Evolutionary conservation across 2,797 vertebrate genomes (phyloP).

Genomic region (Phataginus tetradactyla): DNA sequence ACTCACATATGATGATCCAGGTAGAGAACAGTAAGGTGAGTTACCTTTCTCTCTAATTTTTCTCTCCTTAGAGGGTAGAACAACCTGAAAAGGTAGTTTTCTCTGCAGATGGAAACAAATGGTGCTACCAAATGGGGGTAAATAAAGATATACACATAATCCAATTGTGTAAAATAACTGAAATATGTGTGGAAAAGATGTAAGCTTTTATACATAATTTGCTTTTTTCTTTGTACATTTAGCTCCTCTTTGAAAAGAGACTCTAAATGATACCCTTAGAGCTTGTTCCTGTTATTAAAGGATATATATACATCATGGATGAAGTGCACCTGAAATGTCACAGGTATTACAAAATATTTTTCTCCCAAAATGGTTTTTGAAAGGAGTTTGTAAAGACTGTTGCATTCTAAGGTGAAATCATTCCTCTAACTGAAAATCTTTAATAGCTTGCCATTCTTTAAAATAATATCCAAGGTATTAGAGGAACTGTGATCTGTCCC

Average conservation of each 20-base stretch:
- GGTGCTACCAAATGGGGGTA: not conserved
- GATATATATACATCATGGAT: not conserved
- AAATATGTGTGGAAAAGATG: not conserved
- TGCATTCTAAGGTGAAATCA: not conserved
- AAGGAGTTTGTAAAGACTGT: not conserved
- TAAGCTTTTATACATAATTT: not conserved
- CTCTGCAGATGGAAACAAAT: not conserved
- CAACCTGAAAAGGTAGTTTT: not conserved
- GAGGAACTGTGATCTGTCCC: not conserved
- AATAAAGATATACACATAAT: not conserved
- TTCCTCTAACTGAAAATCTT: not conserved
- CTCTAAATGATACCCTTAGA: not conserved
- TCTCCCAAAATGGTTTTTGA: not conserved
- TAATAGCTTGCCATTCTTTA: not conserved
- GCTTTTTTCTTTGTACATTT: not conserved
- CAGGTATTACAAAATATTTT: not conserved
- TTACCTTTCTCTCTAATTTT: not conserved
- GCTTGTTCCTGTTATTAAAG: not conserved
- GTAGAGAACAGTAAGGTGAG: not conserved
- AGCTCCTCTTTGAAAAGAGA: not conserved
- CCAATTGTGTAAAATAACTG: not conserved
- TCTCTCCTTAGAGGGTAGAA: not conserved
- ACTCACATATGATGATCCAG: not conserved
- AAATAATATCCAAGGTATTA: not conserved
- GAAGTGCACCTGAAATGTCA: not conserved